These are phyloP conservation scores for Leuciscus waleckii DNA, from an alignment of 2,797 vertebrate species.

Conservation along the genomic window DNA sequence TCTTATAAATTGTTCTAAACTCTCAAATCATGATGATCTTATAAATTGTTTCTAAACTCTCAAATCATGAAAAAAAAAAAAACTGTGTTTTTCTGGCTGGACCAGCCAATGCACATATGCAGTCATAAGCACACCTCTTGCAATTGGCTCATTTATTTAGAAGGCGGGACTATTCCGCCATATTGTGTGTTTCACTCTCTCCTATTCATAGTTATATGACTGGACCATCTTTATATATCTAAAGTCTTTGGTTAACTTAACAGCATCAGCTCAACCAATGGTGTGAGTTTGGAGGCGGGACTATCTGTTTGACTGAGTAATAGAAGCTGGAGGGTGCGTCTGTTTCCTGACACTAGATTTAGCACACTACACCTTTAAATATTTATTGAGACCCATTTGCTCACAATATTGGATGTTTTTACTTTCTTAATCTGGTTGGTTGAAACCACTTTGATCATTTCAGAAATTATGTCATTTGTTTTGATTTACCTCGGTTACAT, in stretches of 20 bases:
- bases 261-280: neutral
- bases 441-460: conserved; percentile 22
- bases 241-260: neutral
- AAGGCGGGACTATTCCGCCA: neutral
- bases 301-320: neutral
- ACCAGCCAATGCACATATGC: neutral
- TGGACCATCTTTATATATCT: neutral
- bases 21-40: neutral
- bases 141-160: neutral
- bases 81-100: neutral
- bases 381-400: neutral
- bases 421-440: neutral
- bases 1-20: neutral
- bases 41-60: neutral
- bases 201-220: neutral
- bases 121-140: accelerated
- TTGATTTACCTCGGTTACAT: conserved; percentile 24
- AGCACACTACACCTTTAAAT: conserved; percentile 1
- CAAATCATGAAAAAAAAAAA: neutral
- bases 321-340: neutral
- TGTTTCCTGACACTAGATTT: neutral
- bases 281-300: neutral
- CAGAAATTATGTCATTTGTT: neutral
- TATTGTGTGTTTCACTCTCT: neutral
- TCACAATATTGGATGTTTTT: neutral